A percentile compares a stretch with the other conserved stretches of the same genome.
phyloP scores from a whole-genome alignment of 2,113 vertebrate genomes.

The Lagopus muta region DNA sequence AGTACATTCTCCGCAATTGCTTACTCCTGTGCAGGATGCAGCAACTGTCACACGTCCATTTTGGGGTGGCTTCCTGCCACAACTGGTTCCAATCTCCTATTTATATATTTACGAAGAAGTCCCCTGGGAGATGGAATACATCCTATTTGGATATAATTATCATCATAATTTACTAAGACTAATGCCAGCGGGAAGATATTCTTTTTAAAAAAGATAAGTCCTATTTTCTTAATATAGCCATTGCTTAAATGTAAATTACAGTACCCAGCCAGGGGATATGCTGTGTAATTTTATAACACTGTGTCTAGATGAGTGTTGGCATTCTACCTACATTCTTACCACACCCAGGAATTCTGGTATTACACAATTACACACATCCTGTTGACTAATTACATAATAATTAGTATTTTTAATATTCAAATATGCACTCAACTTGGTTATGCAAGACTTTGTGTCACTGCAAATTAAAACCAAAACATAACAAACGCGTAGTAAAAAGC shows the following conservation, averaged over 20 bases:
- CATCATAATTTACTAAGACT: neutral
- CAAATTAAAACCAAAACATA: slow-evolving; percentile 10
- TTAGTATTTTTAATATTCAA: slow-evolving; percentile 70
- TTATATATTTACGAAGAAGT: slow-evolving; percentile 7
- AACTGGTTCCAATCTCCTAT: neutral
- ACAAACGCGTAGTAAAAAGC: neutral
- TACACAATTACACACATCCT: slow-evolving; percentile 75
- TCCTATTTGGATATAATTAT: neutral
- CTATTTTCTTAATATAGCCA: slow-evolving; percentile 63
- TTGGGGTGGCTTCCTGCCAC: neutral
- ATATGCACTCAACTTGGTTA: slow-evolving; percentile 60
- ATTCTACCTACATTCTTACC: slow-evolving; percentile 57
- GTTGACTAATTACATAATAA: slow-evolving; percentile 77
- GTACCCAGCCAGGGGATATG: slow-evolving; percentile 57
- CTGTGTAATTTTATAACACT: slow-evolving; percentile 67
- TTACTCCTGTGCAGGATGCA: neutral
- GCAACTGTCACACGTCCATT: neutral
- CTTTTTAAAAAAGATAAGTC: slow-evolving; percentile 40
- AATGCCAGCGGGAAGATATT: slow-evolving; percentile 7
- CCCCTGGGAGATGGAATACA: neutral
- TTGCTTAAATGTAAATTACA: slow-evolving; percentile 69
- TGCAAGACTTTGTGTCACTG: slow-evolving; percentile 47
- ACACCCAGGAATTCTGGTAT: slow-evolving; percentile 65
- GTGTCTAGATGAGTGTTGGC: slow-evolving; percentile 71
- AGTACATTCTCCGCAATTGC: neutral